phyloP scores from a whole-genome alignment of 2,888 invertebrate species.

The Bunonema sp. region DNA sequence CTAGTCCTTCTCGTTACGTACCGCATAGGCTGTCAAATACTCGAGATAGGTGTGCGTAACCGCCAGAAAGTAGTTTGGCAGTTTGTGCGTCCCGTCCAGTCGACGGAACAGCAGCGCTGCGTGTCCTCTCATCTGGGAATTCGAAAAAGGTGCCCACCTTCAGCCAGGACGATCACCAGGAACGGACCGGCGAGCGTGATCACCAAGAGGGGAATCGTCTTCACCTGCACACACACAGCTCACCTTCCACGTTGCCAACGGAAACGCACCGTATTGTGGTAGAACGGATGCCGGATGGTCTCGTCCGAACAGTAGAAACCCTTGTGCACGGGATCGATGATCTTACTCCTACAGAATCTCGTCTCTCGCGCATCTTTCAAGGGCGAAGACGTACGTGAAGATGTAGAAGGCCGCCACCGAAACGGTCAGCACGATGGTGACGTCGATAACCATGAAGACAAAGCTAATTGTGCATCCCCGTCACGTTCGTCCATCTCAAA shows the following conservation, averaged over 20 bases:
- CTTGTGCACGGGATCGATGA: constrained; percentile 44
- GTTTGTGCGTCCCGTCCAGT: not conserved
- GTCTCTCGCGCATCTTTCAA: no score
- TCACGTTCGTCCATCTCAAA: no score
- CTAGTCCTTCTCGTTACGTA: no score
- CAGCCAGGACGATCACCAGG: constrained; percentile 2
- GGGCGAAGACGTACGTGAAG: no score
- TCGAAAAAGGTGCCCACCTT: not conserved
- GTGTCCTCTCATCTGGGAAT: not conserved
- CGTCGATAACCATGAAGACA: no score
- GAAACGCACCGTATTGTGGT: constrained; percentile 47
- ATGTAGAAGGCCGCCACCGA: constrained; percentile 3
- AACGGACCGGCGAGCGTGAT: constrained; percentile 12
- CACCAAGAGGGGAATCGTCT: constrained; percentile 17
- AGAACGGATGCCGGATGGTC: constrained; percentile 70
- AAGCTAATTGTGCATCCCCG: no score
- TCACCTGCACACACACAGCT: no score
- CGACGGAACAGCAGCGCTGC: constrained; percentile 1
- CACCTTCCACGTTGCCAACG: no score
- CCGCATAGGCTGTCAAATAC: no score
- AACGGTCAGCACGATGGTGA: constrained; percentile 3
- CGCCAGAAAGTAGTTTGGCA: no score
- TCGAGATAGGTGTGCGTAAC: no score
- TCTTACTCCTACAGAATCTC: no score
- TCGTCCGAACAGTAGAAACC: constrained; percentile 90